Conservation (phyloP, 30 jellyfish, hydroid and myxozoan genomes). For the Nemopilema nomurai region DNA sequence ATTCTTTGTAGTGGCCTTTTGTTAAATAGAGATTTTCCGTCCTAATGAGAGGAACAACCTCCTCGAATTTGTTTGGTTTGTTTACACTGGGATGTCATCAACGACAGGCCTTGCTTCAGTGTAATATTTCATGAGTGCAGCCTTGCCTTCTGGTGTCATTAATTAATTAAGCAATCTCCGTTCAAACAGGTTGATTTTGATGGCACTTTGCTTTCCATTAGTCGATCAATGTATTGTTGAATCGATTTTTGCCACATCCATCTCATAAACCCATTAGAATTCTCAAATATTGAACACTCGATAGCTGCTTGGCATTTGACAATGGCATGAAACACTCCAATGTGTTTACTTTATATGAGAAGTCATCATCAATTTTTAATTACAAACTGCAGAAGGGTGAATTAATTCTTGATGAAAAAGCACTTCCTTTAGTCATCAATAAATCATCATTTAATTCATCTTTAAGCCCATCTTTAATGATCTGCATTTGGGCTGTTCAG, state of each 20-base stretch:
- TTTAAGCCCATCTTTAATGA: neutral
- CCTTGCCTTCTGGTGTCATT: neutral
- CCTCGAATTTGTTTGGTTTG: neutral
- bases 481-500: neutral
- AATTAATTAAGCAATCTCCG: neutral
- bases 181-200: neutral
- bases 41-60: no score
- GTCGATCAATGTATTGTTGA: neutral
- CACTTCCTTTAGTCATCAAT: constrained; percentile 9
- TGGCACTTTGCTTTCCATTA: neutral
- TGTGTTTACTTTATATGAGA: constrained; percentile 21
- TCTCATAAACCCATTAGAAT: constrained; percentile 3
- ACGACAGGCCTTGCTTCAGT: neutral
- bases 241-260: neutral
- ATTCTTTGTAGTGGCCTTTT: no score
- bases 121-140: no score
- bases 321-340: neutral
- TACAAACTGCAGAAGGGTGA: constrained; percentile 10
- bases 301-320: neutral
- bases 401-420: constrained; percentile 22
- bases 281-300: constrained; percentile 20
- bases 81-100: neutral
- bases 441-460: constrained; percentile 17
- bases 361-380: constrained; percentile 10
- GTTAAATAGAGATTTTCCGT: no score